A percentile compares a stretch with the other conserved stretches of the same genome.
These are phyloP conservation scores for Hydrotaea cyrtoneurina DNA, from an alignment of 2,888 invertebrate species.

Conservation along the genomic window DNA sequence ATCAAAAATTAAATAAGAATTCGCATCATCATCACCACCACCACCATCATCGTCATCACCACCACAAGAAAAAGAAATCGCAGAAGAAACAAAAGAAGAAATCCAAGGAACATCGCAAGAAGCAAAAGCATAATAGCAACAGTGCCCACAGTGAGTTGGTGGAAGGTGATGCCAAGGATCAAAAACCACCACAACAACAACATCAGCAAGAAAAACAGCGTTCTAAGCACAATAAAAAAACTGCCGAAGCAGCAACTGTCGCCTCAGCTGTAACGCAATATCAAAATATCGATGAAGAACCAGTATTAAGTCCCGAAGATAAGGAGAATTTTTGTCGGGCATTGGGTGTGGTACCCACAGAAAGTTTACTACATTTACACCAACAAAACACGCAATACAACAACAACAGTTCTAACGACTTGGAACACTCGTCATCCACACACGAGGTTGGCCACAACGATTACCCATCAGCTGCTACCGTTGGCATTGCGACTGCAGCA, in stretches of 20 bases:
- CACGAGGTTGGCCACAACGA: conserved; percentile 49
- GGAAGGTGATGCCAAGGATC: conserved; percentile 49
- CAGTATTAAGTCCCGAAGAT: conserved; percentile 76
- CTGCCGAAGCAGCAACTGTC: conserved; percentile 43
- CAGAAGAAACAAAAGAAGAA: conserved; percentile 77
- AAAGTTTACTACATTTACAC: conserved; percentile 60
- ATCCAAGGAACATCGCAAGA: conserved; percentile 75
- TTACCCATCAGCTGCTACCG: conserved; percentile 39
- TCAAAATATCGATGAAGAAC: conserved; percentile 68
- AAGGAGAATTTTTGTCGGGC: conserved; percentile 78
- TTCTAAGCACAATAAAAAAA: conserved; percentile 49
- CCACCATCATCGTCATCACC: conserved; percentile 69
- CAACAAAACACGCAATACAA: conserved; percentile 54
- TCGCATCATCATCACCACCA: conserved; percentile 43
- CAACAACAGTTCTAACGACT: conserved; percentile 36
- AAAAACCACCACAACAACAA: conserved; percentile 64
- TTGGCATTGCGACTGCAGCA: conserved; percentile 34
- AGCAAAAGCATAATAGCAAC: conserved; percentile 73
- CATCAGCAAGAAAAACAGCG: conserved; percentile 58
- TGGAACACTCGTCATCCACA: conserved; percentile 32
- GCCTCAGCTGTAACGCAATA: conserved; percentile 57
- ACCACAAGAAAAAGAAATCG: conserved; percentile 77
- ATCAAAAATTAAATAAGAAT: conserved; percentile 63
- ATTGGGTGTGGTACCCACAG: conserved; percentile 73
- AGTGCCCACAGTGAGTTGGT: conserved; percentile 35